A percentile compares a stretch with the other conserved stretches of the same genome.
These are phyloP conservation scores for Chrysomallon squamiferum DNA, from an alignment of 1,140 invertebrate genomes.

Conservation along the genomic window DNA sequence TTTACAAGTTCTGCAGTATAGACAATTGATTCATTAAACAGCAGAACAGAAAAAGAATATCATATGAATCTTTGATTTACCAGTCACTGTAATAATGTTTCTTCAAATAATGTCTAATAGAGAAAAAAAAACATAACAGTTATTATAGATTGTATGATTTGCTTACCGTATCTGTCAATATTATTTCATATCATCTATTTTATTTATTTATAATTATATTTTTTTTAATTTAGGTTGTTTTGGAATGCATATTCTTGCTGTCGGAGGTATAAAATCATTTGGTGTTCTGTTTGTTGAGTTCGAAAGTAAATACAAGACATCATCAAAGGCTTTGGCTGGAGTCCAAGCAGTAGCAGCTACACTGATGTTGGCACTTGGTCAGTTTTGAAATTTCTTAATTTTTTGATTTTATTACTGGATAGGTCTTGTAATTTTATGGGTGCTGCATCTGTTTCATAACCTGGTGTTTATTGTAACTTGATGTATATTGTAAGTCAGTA, in stretches of 20 bases:
- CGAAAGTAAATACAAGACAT: slow-evolving; percentile 78
- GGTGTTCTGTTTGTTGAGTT: slow-evolving; percentile 86
- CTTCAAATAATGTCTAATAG: too few species aligned
- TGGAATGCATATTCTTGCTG: slow-evolving; percentile 84
- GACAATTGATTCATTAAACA: too few species aligned
- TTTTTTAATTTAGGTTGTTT: slow-evolving; percentile 19
- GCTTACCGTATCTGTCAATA: neutral
- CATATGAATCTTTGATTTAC: neutral
- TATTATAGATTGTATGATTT: neutral
- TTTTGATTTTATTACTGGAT: too few species aligned
- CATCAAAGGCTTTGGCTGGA: slow-evolving; percentile 15
- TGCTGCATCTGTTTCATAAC: too few species aligned
- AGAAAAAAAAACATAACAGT: neutral
- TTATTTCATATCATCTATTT: neutral
- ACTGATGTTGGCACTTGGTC: slow-evolving; percentile 28
- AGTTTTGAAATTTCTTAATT: too few species aligned
- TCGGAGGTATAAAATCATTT: slow-evolving; percentile 72
- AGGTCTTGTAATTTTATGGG: too few species aligned
- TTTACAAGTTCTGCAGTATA: neutral
- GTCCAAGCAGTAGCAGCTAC: slow-evolving; percentile 21
- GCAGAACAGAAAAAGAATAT: neutral
- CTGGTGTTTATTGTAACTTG: too few species aligned
- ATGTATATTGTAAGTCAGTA: too few species aligned
- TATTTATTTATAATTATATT: neutral
- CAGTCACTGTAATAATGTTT: neutral